phyloP scores from a whole-genome alignment of 2,797 vertebrate genomes.

The Denticeps clupeoides region DNA sequence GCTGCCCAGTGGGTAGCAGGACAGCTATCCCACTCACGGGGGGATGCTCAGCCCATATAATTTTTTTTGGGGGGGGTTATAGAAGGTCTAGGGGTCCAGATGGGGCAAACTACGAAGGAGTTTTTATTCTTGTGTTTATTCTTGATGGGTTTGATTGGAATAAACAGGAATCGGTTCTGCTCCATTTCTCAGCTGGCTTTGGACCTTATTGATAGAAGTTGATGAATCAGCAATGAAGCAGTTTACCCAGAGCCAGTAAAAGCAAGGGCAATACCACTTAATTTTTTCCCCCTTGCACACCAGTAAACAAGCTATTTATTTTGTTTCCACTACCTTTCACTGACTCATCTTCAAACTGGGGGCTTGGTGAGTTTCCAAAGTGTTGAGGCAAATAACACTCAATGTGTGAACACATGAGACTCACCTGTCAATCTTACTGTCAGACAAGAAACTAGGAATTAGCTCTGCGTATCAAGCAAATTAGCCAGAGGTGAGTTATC shows the following conservation, averaged over 20 bases:
- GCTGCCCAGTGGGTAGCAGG: no score
- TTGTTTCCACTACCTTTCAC: constrained; percentile 25
- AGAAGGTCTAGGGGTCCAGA: no score
- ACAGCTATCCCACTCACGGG: no score
- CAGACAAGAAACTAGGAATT: constrained; percentile 33
- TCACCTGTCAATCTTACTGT: constrained; percentile 40
- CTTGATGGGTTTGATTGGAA: no score
- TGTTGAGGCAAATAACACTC: constrained; percentile 16
- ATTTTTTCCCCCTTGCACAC: constrained; percentile 13
- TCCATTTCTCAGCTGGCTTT: no score
- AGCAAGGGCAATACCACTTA: no score
- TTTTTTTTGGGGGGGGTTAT: no score
- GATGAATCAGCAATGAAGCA: constrained; percentile 48
- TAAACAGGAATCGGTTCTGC: no score
- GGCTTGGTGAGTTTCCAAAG: constrained; percentile 35
- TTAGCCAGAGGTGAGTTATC: constrained; percentile 20
- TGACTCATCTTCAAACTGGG: constrained; percentile 33
- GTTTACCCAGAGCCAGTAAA: no score
- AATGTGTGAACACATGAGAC: constrained; percentile 22
- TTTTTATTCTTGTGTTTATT: no score
- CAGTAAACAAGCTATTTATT: constrained; percentile 40
- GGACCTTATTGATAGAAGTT: constrained; percentile 37
- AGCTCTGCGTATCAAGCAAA: constrained; percentile 40
- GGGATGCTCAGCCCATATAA: no score
- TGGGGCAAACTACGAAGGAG: no score